These are phyloP conservation scores for Odocoileus hemionus DNA, from an alignment of 2,113 vertebrate genomes.

Conservation along the genomic window DNA sequence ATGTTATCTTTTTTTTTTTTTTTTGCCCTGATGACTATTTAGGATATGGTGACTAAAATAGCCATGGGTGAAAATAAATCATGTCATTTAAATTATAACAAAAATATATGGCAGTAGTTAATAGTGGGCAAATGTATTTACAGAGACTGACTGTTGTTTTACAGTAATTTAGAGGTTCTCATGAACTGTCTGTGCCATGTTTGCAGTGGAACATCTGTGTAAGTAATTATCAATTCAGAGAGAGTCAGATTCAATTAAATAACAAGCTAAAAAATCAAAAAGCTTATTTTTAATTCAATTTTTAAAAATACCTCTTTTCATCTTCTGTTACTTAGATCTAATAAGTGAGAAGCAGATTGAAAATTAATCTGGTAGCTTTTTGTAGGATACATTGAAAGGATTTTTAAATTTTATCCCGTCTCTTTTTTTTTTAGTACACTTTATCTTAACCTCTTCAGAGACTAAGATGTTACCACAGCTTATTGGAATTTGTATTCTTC, in stretches of 20 bases:
- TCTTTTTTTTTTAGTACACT: neutral
- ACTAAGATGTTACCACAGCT: neutral
- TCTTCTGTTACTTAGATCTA: neutral
- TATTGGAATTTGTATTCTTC: neutral
- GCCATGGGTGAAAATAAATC: neutral
- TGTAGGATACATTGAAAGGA: neutral
- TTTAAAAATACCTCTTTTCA: neutral
- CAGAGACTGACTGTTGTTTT: neutral
- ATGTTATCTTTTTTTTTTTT: neutral
- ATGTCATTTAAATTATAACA: neutral
- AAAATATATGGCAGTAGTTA: neutral
- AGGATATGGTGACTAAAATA: neutral
- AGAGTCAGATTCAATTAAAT: neutral
- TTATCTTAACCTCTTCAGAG: conserved; percentile 7
- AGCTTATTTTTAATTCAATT: neutral
- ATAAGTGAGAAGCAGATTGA: neutral
- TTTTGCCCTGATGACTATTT: neutral
- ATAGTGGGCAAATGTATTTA: neutral
- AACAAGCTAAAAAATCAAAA: neutral
- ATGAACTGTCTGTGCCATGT: neutral
- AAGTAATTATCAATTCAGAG: neutral
- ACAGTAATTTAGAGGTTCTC: neutral
- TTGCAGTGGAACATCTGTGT: neutral
- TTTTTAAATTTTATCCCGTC: neutral
- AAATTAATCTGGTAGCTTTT: conserved; percentile 1